phyloP scores from a whole-genome alignment of 2,113 vertebrate species.

The Narcine bancroftii region DNA sequence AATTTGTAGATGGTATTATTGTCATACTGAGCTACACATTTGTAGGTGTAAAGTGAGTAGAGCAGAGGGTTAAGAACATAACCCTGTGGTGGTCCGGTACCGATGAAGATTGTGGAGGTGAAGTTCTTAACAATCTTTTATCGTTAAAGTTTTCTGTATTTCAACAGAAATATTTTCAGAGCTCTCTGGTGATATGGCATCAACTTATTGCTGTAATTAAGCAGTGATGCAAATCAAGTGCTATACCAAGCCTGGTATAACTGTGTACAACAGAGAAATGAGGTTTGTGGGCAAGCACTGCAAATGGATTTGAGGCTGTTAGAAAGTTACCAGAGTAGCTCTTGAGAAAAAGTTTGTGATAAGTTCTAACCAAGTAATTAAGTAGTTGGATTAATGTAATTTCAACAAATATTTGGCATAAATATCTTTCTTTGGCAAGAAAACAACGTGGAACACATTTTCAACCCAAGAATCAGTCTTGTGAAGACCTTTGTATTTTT shows the following conservation, averaged over 20 bases:
- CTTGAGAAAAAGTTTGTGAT: neutral
- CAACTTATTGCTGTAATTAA: neutral
- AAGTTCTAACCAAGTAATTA: neutral
- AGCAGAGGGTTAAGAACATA: too few relatives aligned
- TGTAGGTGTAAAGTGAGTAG: too few relatives aligned
- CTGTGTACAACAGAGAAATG: neutral
- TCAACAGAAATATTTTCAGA: neutral
- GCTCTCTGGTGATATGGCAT: neutral
- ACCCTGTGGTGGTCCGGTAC: too few relatives aligned
- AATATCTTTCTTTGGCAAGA: neutral
- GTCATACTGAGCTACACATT: too few relatives aligned
- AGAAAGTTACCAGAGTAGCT: neutral
- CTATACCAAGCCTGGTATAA: neutral
- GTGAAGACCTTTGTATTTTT: neutral
- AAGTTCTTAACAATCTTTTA: neutral
- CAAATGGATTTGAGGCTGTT: neutral
- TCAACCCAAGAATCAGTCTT: neutral
- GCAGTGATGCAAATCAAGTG: neutral
- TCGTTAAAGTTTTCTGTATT: neutral
- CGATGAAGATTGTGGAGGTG: too few relatives aligned
- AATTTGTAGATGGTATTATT: too few relatives aligned
- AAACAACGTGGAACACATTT: neutral
- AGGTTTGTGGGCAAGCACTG: neutral
- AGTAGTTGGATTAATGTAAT: neutral
- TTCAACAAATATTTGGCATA: neutral